Base-by-base conservation (phyloP, 2,797 vertebrate genomes). In the Pseudomugil gertrudae region DNA sequence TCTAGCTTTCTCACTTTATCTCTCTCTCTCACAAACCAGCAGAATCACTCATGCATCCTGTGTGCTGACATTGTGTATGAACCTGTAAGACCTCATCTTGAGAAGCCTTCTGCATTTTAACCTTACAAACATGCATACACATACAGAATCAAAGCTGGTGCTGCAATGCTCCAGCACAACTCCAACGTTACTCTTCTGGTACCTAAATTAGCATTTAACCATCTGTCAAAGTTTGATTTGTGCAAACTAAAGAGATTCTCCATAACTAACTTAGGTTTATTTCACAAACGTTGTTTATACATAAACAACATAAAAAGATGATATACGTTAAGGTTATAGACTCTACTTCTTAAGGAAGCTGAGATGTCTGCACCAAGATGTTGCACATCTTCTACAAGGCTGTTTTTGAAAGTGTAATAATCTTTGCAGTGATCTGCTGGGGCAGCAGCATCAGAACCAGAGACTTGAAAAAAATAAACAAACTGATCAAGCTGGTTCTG, bases 21-120 rank as follows among this genome's bases (percentile, higher is more conserved):
- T 23, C 33, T 33, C 33, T 33, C 35, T 47, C 40, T 15, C 32
- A 52, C 38, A 58, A 63, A 43, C 56, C 47, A 55, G 63, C 66
- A 56, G 26, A 80, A 76, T 79, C 83, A 74, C 52, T 85, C 72
- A 74, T 76, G 76, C 75, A 67, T 77, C 72, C 75, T 79, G 82
- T 86, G 74, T 81, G 83, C 81, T 89, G 83, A 86, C 79, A 81
- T 80, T 75, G 71, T 74, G 38, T 72, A 59, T 78, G 80, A 80
- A 81, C 81, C 79, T 69, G 79, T 1, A 69, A 72, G 72, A 84
- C 82, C 81, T 82, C 61, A 3, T 54, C 61, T 76, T 76, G 66
- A 70, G 57, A 87, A 69, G 75, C 66, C 66, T 72, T 65, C 65
- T 78, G 72, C 72, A 83, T 87, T 72, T 87, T 74, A 84, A 80